Percentiles rank a stretch among this genome's conserved stretches.
These are phyloP conservation scores for Onychostruthus taczanowskii DNA, from an alignment of 2,113 vertebrate genomes.

Conservation along the genomic window DNA sequence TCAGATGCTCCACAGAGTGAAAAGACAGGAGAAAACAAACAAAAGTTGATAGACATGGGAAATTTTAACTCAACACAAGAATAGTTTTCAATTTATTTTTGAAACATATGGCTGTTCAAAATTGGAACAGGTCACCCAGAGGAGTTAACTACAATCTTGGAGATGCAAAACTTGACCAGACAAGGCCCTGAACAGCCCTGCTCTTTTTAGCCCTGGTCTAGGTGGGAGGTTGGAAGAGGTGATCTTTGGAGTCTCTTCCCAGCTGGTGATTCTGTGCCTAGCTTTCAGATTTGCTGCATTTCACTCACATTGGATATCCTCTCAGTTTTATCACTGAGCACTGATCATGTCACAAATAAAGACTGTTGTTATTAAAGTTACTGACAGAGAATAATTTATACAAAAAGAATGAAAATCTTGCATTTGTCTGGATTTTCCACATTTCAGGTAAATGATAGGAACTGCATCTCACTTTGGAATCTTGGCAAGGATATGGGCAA, in stretches of 20 bases:
- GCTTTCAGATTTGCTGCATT: not conserved
- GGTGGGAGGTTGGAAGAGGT: not conserved
- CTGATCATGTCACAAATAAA: not conserved
- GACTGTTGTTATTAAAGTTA: not conserved
- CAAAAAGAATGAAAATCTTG: not conserved
- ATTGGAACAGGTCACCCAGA: not conserved
- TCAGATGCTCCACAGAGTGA: not conserved
- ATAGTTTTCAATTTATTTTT: not conserved
- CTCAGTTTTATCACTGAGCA: not conserved
- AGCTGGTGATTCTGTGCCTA: not conserved
- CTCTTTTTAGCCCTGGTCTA: not conserved
- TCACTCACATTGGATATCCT: not conserved
- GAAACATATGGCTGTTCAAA: not conserved
- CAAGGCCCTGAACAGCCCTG: not conserved
- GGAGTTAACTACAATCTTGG: not conserved
- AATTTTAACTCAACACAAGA: not conserved
- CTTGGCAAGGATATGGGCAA: not conserved
- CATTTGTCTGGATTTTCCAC: not conserved
- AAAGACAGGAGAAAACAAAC: not conserved
- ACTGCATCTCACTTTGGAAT: not conserved
- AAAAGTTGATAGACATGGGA: not conserved
- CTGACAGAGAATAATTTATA: not conserved
- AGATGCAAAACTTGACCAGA: not conserved
- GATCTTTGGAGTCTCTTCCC: not conserved
- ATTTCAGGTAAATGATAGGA: not conserved